Evolutionary conservation across 2,888 invertebrate genomes (phyloP), one percentile per base, ranked within the genome.

Genomic region (Lepidonotus clava): DNA sequence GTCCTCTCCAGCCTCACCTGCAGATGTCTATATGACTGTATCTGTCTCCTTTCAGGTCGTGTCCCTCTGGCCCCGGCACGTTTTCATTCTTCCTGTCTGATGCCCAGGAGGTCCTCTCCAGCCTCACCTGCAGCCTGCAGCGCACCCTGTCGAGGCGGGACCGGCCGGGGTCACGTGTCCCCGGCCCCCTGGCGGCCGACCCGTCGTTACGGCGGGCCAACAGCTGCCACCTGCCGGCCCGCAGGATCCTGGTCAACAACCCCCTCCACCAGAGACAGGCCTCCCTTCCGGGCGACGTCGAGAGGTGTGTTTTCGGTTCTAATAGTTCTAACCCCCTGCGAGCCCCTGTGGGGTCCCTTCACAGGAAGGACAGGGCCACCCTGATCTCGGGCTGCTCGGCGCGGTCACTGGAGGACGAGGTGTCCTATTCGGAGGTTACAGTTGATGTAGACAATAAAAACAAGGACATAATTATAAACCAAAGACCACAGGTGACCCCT

Each of bases 21-120:
- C n/a, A n/a, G n/a, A n/a, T n/a, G n/a, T n/a, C n/a, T n/a, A n/a
- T n/a, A n/a, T n/a, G n/a, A n/a, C n/a, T n/a, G n/a, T n/a, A n/a
- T n/a, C n/a, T 18, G 46, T 46, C 8, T 46, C 67, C 6, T 67
- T 67, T 38, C 77, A 77, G 77, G 8, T n/a, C 41, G 40, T 77
- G 41, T 41, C 46, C 77, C 5, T 40, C 77, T 77, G 77, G 77
- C 14, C 6, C 38, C 6, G 77, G 77, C 41, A n/a, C 24, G 21
- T 38, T 77, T 41, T 77, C 77, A 6, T 41, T 77, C 77, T 46
- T 41, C 77, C 21, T 41, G n/a, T 1, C 41, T 11, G 77, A 77
- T 46, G 77, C 77, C 5, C 77, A 77, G 40, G 77, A 77, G 46
- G 77, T 77, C 8, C 21, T 40, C 5, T 77, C 77, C 21, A 38